Conservation (phyloP, 2,888 invertebrate species). For the Lithophane ornitopus region DNA sequence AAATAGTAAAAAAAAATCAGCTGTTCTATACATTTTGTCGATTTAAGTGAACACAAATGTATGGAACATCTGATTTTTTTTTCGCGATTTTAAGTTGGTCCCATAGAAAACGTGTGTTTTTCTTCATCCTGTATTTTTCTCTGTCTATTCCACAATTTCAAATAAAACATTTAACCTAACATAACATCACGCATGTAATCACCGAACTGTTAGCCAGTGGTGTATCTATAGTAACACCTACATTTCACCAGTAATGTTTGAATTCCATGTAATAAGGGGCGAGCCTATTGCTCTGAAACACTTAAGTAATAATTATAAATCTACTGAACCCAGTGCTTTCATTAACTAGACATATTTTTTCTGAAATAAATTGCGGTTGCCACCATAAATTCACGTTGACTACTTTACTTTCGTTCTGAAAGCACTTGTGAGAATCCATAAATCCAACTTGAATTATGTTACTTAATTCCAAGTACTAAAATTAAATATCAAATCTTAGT, state of each 20-base stretch:
- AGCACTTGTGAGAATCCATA: conserved; percentile 42
- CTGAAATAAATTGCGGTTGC: conserved; percentile 24
- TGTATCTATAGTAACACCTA: neutral
- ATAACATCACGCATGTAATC: neutral
- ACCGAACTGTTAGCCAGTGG: neutral
- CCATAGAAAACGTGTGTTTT: too few species aligned
- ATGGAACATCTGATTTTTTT: too few species aligned
- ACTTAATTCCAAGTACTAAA: conserved; percentile 31
- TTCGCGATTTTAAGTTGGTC: too few species aligned
- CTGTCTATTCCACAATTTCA: neutral
- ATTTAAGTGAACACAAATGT: too few species aligned
- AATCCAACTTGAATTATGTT: conserved; percentile 37
- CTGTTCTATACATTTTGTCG: too few species aligned
- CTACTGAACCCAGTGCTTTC: conserved; percentile 15
- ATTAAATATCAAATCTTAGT: conserved; percentile 21
- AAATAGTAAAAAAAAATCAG: too few species aligned
- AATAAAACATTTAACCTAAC: neutral
- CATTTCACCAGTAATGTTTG: neutral
- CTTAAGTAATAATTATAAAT: conserved; percentile 31
- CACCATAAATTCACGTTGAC: conserved; percentile 42
- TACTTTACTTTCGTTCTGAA: conserved; percentile 35
- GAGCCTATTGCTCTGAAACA: neutral
- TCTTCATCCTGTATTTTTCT: too few species aligned
- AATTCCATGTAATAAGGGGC: too few species aligned
- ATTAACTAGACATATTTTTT: conserved; percentile 34